A percentile compares a stretch with the other conserved stretches of the same genome.
phyloP scores from a whole-genome alignment of 30 jellyfish, hydroid and myxozoan genomes.

The Cassiopea andromeda region DNA sequence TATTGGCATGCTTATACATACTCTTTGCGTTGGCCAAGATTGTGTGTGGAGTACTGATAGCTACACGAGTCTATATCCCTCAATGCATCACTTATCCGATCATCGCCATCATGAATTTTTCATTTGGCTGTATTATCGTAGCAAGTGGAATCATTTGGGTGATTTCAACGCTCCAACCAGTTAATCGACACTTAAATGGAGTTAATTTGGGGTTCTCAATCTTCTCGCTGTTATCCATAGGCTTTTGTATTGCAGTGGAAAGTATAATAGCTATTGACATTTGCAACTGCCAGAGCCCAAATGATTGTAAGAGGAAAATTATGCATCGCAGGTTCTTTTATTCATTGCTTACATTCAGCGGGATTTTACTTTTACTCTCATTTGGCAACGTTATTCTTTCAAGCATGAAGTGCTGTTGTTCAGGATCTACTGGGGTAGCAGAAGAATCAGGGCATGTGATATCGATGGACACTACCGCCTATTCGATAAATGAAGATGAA shows the following conservation, averaged over 20 bases:
- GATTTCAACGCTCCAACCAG: neutral
- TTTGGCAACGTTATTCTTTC: neutral
- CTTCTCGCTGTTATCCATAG: neutral
- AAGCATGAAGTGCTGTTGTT: neutral
- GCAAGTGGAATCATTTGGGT: slow-evolving; percentile 6
- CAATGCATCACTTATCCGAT: neutral
- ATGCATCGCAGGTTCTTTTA: neutral
- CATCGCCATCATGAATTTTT: neutral
- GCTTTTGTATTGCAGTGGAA: neutral
- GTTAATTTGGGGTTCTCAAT: slow-evolving; percentile 2
- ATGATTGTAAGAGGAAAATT: neutral
- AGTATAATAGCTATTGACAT: neutral
- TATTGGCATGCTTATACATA: neutral
- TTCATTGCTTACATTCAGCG: neutral
- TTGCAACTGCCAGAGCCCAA: neutral
- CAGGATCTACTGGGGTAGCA: neutral
- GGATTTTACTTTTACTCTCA: neutral
- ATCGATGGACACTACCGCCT: no score
- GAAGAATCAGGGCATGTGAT: neutral
- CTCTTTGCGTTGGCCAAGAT: neutral
- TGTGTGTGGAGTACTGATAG: neutral
- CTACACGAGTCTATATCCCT: neutral
- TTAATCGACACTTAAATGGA: neutral
- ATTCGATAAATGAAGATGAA: no score
- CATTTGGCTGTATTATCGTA: neutral